Evolutionary conservation across 2,888 invertebrate species (phyloP).

Genomic region (Buathra laborator): DNA sequence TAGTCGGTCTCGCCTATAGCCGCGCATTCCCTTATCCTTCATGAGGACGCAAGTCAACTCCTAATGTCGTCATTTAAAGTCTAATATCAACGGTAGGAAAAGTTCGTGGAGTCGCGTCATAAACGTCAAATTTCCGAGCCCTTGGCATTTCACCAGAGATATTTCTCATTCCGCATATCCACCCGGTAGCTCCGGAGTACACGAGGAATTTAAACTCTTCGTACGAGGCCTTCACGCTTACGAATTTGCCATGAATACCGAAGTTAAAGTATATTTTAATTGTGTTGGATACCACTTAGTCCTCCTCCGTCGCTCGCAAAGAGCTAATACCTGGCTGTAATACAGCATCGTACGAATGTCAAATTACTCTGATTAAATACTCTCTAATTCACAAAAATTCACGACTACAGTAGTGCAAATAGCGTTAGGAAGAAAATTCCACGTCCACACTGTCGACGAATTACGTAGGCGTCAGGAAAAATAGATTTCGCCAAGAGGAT

Average conservation of each 20-base stretch:
- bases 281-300: conserved; percentile 5
- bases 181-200: background rate
- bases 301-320: background rate
- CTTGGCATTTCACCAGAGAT: conserved; percentile 48
- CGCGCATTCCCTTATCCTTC: conserved; percentile 3
- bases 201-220: conserved; percentile 51
- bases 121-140: conserved; percentile 69
- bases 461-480: no score
- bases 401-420: no score
- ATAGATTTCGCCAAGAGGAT: no score
- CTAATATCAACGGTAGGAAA: conserved; percentile 72
- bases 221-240: conserved; percentile 2
- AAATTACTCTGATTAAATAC: background rate
- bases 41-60: conserved; percentile 68
- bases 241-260: conserved; percentile 8
- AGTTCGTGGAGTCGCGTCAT: conserved; percentile 70
- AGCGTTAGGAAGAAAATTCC: no score
- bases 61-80: conserved; percentile 75
- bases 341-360: background rate
- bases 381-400: no score
- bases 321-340: background rate
- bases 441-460: no score
- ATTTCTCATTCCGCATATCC: conserved; percentile 63
- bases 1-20: background rate
- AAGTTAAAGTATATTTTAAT: conserved; percentile 20